A percentile compares a stretch with the other conserved stretches of the same genome.
Conservation (phyloP, 1,140 invertebrate species). For the Pogonognathellus flavescens region DNA sequence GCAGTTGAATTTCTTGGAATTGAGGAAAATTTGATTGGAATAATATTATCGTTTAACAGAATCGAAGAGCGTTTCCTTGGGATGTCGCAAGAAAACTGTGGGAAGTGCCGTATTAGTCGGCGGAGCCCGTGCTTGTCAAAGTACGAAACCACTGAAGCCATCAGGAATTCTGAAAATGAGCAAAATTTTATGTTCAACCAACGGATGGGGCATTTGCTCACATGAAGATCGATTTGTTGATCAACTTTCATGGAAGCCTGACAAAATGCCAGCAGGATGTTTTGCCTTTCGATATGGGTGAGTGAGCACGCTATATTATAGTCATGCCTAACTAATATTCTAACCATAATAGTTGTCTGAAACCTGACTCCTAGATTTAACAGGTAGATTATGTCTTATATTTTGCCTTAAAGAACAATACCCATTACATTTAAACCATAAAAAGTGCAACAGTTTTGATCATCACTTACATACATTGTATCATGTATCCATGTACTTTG, state of each 20-base stretch:
- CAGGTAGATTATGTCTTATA: neutral
- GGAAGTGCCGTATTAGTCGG: constrained; percentile 39
- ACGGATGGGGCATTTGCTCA: constrained; percentile 53
- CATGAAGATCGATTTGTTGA: constrained; percentile 53
- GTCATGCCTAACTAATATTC: neutral
- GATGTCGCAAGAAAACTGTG: constrained; percentile 53
- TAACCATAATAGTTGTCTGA: neutral
- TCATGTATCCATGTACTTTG: no score
- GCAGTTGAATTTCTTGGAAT: neutral
- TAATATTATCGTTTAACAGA: neutral
- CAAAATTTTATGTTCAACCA: constrained; percentile 48
- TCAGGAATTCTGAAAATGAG: constrained; percentile 50
- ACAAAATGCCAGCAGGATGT: constrained; percentile 56
- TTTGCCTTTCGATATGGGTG: constrained; percentile 56
- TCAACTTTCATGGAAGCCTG: constrained; percentile 55
- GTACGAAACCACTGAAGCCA: constrained; percentile 56
- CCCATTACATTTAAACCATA: no score
- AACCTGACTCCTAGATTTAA: neutral
- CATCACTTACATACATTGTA: no score
- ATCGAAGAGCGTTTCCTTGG: constrained; percentile 43
- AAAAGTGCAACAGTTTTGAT: no score
- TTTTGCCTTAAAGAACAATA: neutral
- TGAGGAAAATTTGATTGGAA: neutral
- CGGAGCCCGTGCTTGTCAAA: constrained; percentile 44
- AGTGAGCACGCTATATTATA: constrained; percentile 35